These are phyloP conservation scores for Leucoma salicis DNA, from an alignment of 2,888 invertebrate species.

Conservation along the genomic window DNA sequence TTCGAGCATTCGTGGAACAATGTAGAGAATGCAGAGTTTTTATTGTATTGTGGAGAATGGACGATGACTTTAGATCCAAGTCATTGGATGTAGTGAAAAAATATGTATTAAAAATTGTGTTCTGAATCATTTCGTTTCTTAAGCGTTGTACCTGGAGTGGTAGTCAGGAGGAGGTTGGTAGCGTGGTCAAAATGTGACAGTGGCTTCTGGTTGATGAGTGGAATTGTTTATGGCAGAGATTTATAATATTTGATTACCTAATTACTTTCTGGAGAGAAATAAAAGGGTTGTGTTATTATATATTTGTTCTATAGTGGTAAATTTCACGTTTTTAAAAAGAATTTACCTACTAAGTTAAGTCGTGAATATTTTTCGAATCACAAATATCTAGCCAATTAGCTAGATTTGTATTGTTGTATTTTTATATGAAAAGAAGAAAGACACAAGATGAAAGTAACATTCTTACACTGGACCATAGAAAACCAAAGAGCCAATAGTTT, in stretches of 20 bases:
- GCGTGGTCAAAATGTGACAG: constrained; percentile 11
- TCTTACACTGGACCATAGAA: too few relatives aligned
- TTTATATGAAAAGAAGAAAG: too few relatives aligned
- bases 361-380: constrained; percentile 8
- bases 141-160: constrained; percentile 70
- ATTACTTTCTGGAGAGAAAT: too few relatives aligned
- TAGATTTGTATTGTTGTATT: background rate
- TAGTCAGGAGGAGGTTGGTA: constrained; percentile 19
- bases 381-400: constrained; percentile 13
- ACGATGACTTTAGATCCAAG: constrained; percentile 40
- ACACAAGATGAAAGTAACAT: too few relatives aligned
- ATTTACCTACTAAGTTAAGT: too few relatives aligned
- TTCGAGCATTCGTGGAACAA: constrained; percentile 58
- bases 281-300: too few relatives aligned
- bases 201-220: too few relatives aligned
- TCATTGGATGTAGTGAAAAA: constrained; percentile 69
- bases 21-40: constrained; percentile 59
- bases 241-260: too few relatives aligned
- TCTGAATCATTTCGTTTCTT: constrained; percentile 56
- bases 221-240: too few relatives aligned
- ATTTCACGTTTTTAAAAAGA: too few relatives aligned
- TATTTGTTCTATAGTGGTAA: too few relatives aligned
- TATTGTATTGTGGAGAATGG: constrained; percentile 54
- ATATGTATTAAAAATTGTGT: constrained; percentile 68
- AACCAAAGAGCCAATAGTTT: too few relatives aligned